Conservation (phyloP, 2,113 vertebrate genomes). For the Callionymus lyra region DNA sequence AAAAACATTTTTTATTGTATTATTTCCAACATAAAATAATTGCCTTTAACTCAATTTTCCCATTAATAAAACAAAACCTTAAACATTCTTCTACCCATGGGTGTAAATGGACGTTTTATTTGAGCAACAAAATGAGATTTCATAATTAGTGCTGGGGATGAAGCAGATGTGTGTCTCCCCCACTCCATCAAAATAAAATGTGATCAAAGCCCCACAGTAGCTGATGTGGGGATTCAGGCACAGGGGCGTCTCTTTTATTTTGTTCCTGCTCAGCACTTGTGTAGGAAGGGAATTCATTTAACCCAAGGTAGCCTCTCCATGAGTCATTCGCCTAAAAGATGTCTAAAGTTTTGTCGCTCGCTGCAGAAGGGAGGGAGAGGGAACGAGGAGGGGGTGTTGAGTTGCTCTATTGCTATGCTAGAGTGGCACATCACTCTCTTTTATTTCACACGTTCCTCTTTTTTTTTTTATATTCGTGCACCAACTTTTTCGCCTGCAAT, state of each 20-base stretch:
- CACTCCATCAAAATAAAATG: slow-evolving; percentile 35
- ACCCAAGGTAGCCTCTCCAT: slow-evolving; percentile 4
- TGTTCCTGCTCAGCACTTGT: background rate
- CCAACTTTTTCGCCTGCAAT: slow-evolving; percentile 23
- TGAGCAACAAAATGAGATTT: slow-evolving; percentile 9
- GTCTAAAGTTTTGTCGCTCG: slow-evolving; percentile 5
- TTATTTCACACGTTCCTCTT: slow-evolving; percentile 14
- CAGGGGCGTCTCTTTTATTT: slow-evolving; percentile 13
- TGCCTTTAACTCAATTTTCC: slow-evolving; percentile 1
- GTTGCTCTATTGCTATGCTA: slow-evolving; percentile 1
- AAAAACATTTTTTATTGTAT: slow-evolving; percentile 11
- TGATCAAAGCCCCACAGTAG: slow-evolving; percentile 28
- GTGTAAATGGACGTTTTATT: slow-evolving; percentile 37
- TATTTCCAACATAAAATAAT: slow-evolving; percentile 18
- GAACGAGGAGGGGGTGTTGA: slow-evolving; percentile 4
- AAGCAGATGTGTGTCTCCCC: slow-evolving; percentile 11
- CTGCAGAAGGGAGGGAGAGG: slow-evolving; percentile 5
- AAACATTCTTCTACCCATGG: slow-evolving; percentile 10
- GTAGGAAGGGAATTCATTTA: slow-evolving; percentile 17
- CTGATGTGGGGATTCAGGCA: slow-evolving; percentile 8
- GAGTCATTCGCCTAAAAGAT: slow-evolving; percentile 19
- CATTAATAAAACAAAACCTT: no score
- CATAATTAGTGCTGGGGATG: slow-evolving; percentile 20
- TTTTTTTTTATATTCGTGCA: slow-evolving; percentile 8
- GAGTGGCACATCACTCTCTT: slow-evolving; percentile 17